phyloP scores from a whole-genome alignment of 2,113 vertebrate genomes.

The Gymnorhina tibicen region DNA sequence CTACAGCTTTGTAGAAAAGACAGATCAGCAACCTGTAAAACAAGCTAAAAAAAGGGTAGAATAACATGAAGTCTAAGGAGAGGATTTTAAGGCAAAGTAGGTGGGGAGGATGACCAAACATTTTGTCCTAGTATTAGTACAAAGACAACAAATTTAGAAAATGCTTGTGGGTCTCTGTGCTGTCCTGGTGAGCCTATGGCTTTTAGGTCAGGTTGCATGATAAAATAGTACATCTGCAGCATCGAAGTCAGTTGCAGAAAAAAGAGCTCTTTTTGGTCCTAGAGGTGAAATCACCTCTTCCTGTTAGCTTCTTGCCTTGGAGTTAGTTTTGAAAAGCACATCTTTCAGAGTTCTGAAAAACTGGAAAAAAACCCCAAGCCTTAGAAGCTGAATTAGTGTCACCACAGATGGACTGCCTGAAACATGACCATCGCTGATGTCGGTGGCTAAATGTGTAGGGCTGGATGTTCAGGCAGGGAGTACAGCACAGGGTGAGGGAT shows the following conservation, averaged over 20 bases:
- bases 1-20: neutral
- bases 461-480: neutral
- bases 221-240: neutral
- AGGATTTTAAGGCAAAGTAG: neutral
- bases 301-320: neutral
- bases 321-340: neutral
- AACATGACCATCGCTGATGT: neutral
- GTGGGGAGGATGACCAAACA: neutral
- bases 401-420: neutral
- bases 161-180: neutral
- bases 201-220: neutral
- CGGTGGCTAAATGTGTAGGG: neutral
- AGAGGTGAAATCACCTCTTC: neutral
- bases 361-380: neutral
- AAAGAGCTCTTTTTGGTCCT: neutral
- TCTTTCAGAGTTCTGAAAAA: neutral
- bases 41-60: neutral
- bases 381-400: neutral
- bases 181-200: neutral
- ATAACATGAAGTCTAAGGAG: neutral
- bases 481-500: neutral
- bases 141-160: neutral
- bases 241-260: neutral
- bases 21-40: neutral
- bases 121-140: neutral